Percentiles rank a stretch among this genome's conserved stretches.
These are phyloP conservation scores for Anableps anableps DNA, from an alignment of 2,797 vertebrate genomes.

Conservation along the genomic window DNA sequence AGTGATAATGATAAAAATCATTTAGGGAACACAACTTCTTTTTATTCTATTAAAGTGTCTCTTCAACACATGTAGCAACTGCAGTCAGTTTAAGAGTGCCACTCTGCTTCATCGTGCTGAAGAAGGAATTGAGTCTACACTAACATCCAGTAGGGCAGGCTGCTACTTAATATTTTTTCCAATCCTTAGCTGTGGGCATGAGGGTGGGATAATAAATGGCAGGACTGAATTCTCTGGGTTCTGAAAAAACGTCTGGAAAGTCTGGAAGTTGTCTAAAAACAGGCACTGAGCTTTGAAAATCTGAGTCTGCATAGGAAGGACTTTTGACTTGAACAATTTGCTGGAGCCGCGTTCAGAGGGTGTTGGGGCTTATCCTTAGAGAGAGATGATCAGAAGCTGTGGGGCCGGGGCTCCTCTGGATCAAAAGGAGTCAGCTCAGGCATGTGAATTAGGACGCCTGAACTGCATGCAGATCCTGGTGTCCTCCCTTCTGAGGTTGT, in stretches of 20 bases:
- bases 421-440: neutral
- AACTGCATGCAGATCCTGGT: neutral
- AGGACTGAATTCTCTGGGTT: neutral
- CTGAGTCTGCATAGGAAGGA: neutral
- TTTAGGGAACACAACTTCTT: neutral
- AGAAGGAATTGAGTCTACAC: neutral
- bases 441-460: neutral
- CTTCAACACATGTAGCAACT: neutral
- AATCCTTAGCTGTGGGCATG: neutral
- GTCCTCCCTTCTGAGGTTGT: neutral
- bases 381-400: neutral
- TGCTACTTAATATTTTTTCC: neutral
- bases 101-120: neutral
- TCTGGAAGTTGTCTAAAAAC: neutral
- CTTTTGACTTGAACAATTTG: neutral
- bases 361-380: neutral
- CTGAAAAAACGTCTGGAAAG: neutral
- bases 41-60: neutral
- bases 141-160: neutral
- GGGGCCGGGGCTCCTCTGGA: neutral
- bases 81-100: neutral
- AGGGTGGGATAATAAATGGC: neutral
- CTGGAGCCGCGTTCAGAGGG: neutral
- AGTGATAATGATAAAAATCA: conserved; percentile 1
- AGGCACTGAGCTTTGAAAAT: neutral